Base-by-base conservation (phyloP, 30 jellyfish, hydroid and myxozoan genomes). In the Sanderia malayensis region DNA sequence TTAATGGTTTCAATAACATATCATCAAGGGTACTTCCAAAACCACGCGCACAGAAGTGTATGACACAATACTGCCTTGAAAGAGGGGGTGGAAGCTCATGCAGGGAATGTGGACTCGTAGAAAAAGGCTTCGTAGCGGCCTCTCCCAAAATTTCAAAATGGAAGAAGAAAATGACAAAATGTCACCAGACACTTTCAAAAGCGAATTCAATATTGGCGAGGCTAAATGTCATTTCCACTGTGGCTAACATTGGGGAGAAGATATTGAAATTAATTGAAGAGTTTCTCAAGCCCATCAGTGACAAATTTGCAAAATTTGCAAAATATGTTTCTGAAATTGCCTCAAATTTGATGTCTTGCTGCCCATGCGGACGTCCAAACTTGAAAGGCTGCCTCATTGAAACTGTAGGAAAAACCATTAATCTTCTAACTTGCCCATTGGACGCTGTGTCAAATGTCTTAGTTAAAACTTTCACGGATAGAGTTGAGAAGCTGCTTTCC, bases 301-400 rank as follows among this genome's bases (percentile, higher is more conserved):
- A 58, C 17, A 58, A 58, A 58, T 15, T 58, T 0, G 8, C 11
- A 23, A 58, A 58, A 17, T 27, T 58, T 58, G 70, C 70, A 21
- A 20, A 18, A 3, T 58, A 30, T 18, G 32, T 58, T 22, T 30
- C 33, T 58, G 23, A 20, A 58, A 31, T 58, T 58, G 70, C 70
- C 15, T 10, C 44, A 8, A 58, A 58, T 33, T 15, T 58, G 30
- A 58, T 58, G 70, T 22, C 70, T 18, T 58, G 70, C 33, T 58
- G 70, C 23, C 70, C 70, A 31, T 58, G 70, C 33, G 70, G 70
- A 58, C 70, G 70, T 23, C 70, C 70, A 20, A 58, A 58, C 70
- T 18, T 33, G 1, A 58, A 18, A 21, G 70, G 70, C 70, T 58
- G 70, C 23, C 33, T 33, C 23, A 58, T 58, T 58, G 18, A 21